Conservation (phyloP, 2,113 vertebrate species). For the Haplotaxodon microlepis region DNA sequence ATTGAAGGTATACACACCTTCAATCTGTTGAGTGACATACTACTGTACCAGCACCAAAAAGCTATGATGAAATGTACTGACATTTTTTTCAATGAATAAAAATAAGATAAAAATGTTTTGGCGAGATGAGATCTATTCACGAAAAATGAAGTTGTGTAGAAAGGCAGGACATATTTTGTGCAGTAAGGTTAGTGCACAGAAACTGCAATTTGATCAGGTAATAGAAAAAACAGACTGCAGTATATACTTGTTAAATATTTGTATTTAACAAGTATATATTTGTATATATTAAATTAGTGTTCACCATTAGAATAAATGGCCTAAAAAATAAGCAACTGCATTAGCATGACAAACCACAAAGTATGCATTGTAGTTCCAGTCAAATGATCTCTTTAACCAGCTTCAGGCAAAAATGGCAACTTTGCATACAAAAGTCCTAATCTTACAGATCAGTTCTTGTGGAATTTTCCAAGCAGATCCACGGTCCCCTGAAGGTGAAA, state of each 20-base stretch:
- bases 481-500: neutral
- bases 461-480: neutral
- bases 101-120: neutral
- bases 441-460: neutral
- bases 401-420: neutral
- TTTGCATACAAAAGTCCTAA: neutral
- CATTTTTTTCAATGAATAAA: neutral
- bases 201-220: neutral
- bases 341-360: neutral
- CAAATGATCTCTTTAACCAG: neutral
- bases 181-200: neutral
- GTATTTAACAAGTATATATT: neutral
- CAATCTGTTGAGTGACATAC: neutral
- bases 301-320: neutral
- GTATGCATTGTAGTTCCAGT: neutral
- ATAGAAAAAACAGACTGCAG: neutral
- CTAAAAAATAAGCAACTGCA: neutral
- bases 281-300: neutral
- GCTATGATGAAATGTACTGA: neutral
- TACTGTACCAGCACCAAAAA: neutral
- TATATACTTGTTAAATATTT: neutral
- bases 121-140: neutral
- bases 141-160: neutral
- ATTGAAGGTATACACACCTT: neutral
- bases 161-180: neutral